Percentiles rank a stretch among this genome's conserved stretches.
These are phyloP conservation scores for Ophion obscuratus DNA, from an alignment of 2,888 invertebrate species.

Conservation along the genomic window DNA sequence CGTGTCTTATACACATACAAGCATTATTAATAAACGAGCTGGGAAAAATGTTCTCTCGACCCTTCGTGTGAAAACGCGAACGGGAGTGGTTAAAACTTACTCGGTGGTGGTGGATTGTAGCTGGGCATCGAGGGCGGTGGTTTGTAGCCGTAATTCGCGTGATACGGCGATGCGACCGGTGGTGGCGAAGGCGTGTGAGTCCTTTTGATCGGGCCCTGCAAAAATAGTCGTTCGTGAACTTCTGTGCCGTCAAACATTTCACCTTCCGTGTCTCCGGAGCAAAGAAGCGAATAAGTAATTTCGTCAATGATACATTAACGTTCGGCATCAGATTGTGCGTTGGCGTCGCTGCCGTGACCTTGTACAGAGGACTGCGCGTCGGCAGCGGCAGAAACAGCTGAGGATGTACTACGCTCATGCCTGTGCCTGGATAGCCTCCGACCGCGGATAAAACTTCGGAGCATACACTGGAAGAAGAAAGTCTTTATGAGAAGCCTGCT, in stretches of 20 bases:
- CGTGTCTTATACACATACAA: constrained; percentile 3
- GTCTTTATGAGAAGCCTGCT: neutral
- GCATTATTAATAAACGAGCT: too few species aligned
- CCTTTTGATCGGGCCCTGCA: constrained; percentile 87
- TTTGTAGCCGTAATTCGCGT: constrained; percentile 86
- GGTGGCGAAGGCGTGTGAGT: constrained; percentile 88
- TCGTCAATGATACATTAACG: constrained; percentile 75
- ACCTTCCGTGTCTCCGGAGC: constrained; percentile 11
- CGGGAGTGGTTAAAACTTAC: constrained; percentile 83
- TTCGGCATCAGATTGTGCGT: constrained; percentile 81
- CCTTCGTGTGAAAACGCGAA: neutral
- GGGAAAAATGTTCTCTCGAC: too few species aligned
- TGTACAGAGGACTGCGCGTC: constrained; percentile 83
- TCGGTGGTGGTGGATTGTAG: constrained; percentile 87
- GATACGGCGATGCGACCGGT: constrained; percentile 85
- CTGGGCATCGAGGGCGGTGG: constrained; percentile 85
- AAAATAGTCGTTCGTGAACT: constrained; percentile 73
- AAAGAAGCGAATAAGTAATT: constrained; percentile 37
- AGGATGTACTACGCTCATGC: constrained; percentile 86
- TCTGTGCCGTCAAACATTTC: constrained; percentile 47
- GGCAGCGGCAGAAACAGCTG: constrained; percentile 89
- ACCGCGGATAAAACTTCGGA: constrained; percentile 80
- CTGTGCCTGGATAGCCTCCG: constrained; percentile 79
- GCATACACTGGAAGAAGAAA: constrained; percentile 73
- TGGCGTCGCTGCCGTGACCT: constrained; percentile 82